Conservation (phyloP, 2,888 invertebrate genomes). For the Incurvaria masculella region DNA sequence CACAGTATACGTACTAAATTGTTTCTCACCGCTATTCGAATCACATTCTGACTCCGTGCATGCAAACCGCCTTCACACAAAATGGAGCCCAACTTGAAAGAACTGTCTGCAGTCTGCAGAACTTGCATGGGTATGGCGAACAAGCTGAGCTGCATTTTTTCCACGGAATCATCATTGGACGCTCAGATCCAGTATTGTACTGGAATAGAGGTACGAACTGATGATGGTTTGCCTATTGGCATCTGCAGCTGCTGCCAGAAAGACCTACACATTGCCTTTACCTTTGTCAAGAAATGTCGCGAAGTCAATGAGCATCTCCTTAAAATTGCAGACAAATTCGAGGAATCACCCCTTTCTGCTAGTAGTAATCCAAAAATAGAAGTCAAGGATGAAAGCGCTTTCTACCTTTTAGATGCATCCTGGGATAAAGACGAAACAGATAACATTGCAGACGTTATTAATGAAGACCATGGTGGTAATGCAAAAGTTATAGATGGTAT, state of each 20-base stretch:
- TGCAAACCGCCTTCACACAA: no score
- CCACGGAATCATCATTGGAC: background rate
- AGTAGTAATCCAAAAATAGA: no score
- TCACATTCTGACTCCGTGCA: no score
- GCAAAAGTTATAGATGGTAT: background rate
- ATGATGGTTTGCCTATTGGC: background rate
- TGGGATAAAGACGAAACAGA: no score
- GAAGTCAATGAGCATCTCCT: background rate
- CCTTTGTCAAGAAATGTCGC: background rate
- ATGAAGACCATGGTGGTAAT: no score
- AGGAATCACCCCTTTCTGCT: background rate
- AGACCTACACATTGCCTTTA: background rate
- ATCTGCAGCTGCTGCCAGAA: background rate
- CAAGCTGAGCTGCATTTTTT: background rate
- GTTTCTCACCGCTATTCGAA: no score
- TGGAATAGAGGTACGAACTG: background rate
- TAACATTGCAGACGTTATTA: no score
- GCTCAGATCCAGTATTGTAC: background rate
- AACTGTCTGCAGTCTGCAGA: background rate
- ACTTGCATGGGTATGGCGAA: background rate
- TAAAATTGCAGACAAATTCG: no score
- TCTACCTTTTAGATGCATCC: no score
- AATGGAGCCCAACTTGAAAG: no score
- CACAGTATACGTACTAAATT: no score
- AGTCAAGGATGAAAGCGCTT: no score